Percentiles rank a stretch among this genome's conserved stretches.
Evolutionary conservation across 92 coral and sea anemone genomes (phyloP).

Genomic region (Heliopora coerulea): DNA sequence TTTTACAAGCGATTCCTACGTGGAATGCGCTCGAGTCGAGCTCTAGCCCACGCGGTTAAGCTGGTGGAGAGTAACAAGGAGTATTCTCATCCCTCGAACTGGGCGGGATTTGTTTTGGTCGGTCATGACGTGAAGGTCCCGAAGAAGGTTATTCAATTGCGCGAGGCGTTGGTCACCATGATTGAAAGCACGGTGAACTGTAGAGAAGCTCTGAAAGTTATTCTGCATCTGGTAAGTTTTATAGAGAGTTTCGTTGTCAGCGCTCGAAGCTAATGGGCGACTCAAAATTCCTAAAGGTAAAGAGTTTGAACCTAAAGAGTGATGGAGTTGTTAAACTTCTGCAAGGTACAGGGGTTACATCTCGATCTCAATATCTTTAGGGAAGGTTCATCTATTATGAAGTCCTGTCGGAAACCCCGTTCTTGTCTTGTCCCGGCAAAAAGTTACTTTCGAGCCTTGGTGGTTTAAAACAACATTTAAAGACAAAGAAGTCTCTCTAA

Average conservation of each 20-base stretch:
- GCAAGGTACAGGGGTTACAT: too few species aligned
- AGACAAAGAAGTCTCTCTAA: too few species aligned
- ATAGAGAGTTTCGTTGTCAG: neutral
- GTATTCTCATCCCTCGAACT: slow-evolving; percentile 96
- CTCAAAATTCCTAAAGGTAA: too few species aligned
- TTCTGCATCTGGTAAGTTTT: slow-evolving; percentile 86
- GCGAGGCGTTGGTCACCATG: slow-evolving; percentile 72
- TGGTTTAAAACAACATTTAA: too few species aligned
- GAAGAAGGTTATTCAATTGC: slow-evolving; percentile 70
- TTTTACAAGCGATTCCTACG: slow-evolving; percentile 87
- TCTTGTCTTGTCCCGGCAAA: too few species aligned
- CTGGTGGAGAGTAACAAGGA: slow-evolving; percentile 94
- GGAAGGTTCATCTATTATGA: too few species aligned
- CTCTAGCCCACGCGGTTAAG: slow-evolving; percentile 94
- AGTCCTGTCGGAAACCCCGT: too few species aligned
- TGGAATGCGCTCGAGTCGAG: slow-evolving; percentile 89
- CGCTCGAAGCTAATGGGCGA: too few species aligned
- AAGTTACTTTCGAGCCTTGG: too few species aligned
- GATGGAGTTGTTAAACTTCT: too few species aligned
- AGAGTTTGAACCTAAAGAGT: too few species aligned
- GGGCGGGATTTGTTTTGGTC: slow-evolving; percentile 96
- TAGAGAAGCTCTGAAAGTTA: slow-evolving; percentile 89
- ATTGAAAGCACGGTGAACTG: slow-evolving; percentile 73
- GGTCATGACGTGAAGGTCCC: slow-evolving; percentile 82
- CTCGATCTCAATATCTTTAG: too few species aligned